Percentiles rank a stretch among this genome's conserved stretches.
Conservation (phyloP, 2,797 vertebrate species). For the Halcyon smyrnensis region DNA sequence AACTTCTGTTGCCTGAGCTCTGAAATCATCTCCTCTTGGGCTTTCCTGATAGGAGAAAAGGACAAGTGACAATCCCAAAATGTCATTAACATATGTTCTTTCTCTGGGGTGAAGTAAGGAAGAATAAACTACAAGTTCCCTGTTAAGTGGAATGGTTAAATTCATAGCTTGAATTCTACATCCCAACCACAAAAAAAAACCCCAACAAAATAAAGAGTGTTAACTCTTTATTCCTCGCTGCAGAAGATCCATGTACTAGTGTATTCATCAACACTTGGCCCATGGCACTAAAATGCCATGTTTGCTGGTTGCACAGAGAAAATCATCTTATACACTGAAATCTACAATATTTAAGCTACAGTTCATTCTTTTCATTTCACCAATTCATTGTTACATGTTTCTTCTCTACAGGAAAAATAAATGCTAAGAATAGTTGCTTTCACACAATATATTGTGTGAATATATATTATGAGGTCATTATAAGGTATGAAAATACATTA, state of each 20-base stretch:
- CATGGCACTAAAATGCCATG: background rate
- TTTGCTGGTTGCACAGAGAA: background rate
- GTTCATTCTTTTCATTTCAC: background rate
- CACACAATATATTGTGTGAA: background rate
- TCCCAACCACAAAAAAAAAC: background rate
- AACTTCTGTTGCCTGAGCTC: slow-evolving; percentile 99
- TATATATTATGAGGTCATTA: background rate
- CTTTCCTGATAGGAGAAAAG: slow-evolving; percentile 88
- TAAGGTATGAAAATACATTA: background rate
- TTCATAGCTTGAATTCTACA: background rate
- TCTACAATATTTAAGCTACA: background rate
- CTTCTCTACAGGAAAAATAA: background rate
- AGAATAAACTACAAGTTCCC: background rate
- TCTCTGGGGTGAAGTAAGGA: background rate
- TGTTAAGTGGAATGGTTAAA: background rate
- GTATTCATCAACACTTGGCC: background rate
- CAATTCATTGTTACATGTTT: background rate
- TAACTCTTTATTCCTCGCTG: background rate
- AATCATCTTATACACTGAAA: background rate
- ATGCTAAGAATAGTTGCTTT: background rate
- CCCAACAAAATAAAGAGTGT: background rate
- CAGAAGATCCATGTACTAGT: background rate
- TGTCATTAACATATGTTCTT: background rate
- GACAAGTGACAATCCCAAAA: slow-evolving; percentile 12
- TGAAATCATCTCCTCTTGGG: slow-evolving; percentile 99